phyloP scores from a whole-genome alignment of 2,797 vertebrate genomes.

The Enteromius thamalakanensis region DNA sequence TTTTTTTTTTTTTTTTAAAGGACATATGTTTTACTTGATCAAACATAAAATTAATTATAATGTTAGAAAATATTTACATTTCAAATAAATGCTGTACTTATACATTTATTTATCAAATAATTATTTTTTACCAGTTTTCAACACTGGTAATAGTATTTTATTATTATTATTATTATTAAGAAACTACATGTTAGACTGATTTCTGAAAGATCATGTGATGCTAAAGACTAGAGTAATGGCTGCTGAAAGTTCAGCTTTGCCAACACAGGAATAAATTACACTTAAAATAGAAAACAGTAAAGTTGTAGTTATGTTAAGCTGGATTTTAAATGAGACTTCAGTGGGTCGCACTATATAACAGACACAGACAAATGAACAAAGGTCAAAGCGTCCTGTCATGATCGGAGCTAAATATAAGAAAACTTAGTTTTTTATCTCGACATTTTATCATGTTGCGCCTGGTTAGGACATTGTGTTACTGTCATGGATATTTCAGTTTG shows the following conservation, averaged over 20 bases:
- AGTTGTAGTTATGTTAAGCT: not conserved
- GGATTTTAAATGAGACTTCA: not conserved
- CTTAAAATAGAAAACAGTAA: not conserved
- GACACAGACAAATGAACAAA: not conserved
- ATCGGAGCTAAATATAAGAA: not conserved
- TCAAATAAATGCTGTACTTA: not conserved
- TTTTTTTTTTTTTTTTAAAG: not conserved
- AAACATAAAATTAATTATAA: not conserved
- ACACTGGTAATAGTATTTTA: not conserved
- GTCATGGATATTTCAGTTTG: not conserved
- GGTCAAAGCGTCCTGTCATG: not conserved
- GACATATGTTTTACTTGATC: not conserved
- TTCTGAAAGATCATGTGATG: not conserved
- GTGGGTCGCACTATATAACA: not conserved
- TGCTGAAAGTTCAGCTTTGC: not conserved
- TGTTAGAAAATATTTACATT: not conserved
- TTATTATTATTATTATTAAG: not conserved
- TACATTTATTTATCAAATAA: not conserved
- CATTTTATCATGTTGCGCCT: not conserved
- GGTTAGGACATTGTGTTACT: slow-evolving; percentile 6
- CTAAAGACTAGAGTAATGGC: not conserved
- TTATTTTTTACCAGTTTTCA: not conserved
- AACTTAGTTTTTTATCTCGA: not conserved
- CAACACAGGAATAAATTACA: not conserved
- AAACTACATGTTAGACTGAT: not conserved